Evolutionary conservation across 2,113 vertebrate genomes (phyloP), one percentile per base, ranked within the genome.

Genomic region (Epinephelus cyanopodus): DNA sequence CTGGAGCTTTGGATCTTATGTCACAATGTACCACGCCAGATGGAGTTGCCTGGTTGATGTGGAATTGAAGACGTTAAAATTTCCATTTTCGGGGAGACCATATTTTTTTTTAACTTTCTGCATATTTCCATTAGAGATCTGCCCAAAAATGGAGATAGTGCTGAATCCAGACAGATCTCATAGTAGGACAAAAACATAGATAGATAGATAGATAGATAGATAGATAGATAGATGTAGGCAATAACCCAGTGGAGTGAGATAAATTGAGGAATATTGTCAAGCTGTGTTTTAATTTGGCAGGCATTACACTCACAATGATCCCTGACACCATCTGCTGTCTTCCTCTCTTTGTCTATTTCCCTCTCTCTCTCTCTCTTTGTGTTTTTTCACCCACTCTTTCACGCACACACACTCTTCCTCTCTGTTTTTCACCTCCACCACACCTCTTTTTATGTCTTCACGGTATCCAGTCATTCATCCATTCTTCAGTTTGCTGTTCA

Each of bases 241-340:
- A 47, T 60, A 19, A 45, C 57, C 21, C 37, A 57, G 21, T 15
- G 39, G 57, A 69, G 33, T 47, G 76, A 68, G 70, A 74, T 68
- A 56, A 74, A 84, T 63, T 48, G 37, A 64, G 42, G 64, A 58
- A 67, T 47, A 63, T 71, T 13, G 9, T 54, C 73, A 69, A 61
- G 77, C 67, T 77, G 77, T 53, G 33, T 79, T 81, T 83, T 77
- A 33, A 81, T 60, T 83, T 83, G 81, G 77, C 73, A 69, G 71
- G 63, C 52, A 42, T 62, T 73, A 53, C 45, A 37, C 50, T n/a
- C 64, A 68, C 74, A 75, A 53, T 87, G 70, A 84, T 80, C 60
- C 84, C 42, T 72, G 67, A 80, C 45, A 77, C 75, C 88, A 87
- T 85, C 79, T 90, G 82, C 60, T 71, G 37, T 69, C 79, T 64